Evolutionary conservation across 2,888 invertebrate genomes (phyloP).

Genomic region (Pomacea canaliculata): DNA sequence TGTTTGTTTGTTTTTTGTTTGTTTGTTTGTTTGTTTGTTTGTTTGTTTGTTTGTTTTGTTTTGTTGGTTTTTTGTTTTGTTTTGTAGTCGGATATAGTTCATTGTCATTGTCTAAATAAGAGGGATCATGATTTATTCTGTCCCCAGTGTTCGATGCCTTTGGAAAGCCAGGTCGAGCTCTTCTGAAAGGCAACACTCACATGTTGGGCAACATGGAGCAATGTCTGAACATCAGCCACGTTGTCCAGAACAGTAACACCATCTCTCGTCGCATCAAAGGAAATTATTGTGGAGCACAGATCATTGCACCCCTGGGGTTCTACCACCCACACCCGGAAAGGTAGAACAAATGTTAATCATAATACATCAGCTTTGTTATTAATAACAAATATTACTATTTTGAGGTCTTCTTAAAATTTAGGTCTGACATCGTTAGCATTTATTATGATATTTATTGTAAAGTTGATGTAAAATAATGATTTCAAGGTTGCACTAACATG

Average conservation of each 20-base stretch:
- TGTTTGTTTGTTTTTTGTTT: too few species aligned
- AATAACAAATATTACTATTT: too few species aligned
- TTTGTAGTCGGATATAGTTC: neutral
- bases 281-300: constrained; percentile 13
- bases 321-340: constrained; percentile 14
- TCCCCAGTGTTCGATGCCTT: constrained; percentile 32
- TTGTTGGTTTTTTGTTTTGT: too few species aligned
- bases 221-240: constrained; percentile 20
- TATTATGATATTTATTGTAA: too few species aligned
- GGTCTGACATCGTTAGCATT: too few species aligned
- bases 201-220: constrained; percentile 30
- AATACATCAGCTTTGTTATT: too few species aligned
- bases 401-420: too few species aligned
- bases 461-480: too few species aligned
- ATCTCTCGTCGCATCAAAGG: constrained; percentile 12
- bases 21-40: too few species aligned
- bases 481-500: too few species aligned
- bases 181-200: constrained; percentile 30
- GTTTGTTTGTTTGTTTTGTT: neutral
- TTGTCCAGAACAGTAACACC: neutral
- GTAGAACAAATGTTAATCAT: neutral
- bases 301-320: constrained; percentile 15
- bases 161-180: constrained; percentile 27
- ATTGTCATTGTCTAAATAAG: neutral
- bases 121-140: too few species aligned